Evolutionary conservation across 2,797 vertebrate species (phyloP), one percentile per base, ranked within the genome.

Genomic region (Micrastur ruficollis): DNA sequence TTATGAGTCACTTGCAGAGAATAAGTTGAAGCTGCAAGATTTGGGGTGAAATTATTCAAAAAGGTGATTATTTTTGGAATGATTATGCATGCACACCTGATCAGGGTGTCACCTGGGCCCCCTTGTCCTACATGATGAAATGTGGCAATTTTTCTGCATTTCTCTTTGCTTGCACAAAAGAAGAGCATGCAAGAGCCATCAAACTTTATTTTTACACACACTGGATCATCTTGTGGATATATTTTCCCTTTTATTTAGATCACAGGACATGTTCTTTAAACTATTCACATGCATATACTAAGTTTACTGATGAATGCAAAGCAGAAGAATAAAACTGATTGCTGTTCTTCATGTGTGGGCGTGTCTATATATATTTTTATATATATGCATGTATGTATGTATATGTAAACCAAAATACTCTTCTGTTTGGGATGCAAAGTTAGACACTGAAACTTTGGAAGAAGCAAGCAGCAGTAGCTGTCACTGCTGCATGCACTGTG

Each of bases 21-120:
- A 99, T 98, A 98, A 98, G 99, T 99, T 98, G 99, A 99, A 99
- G 98, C 98, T 98, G 99, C 98, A 98, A 98, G 98, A 99, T 99
- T 99, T 98, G 98, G 96, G 98, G 98, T 98, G 97, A 98, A 98
- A 99, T 99, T 99, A 99, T 99, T 99, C 99, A 99, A 99, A 99
- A 98, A 98, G 98, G 98, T 97, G 98, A 99, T 99, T 99, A 99
- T 99, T 99, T 99, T 99, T 98, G 99, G 99, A 98, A 98, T 98
- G 98, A 99, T 99, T 99, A 99, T 99, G 98, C 98, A 99, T 98
- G 98, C 98, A 99, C 99, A 99, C 99, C 99, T 99, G 99, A 99
- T 99, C 98, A 98, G 98, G 85, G 98, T 99, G 98, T 99, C 99
- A 99, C 98, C 98, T 98, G 98, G 98, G 98, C 98, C 98, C 97